Base-by-base conservation (phyloP, 2,113 vertebrate species). In the Promerops cafer region DNA sequence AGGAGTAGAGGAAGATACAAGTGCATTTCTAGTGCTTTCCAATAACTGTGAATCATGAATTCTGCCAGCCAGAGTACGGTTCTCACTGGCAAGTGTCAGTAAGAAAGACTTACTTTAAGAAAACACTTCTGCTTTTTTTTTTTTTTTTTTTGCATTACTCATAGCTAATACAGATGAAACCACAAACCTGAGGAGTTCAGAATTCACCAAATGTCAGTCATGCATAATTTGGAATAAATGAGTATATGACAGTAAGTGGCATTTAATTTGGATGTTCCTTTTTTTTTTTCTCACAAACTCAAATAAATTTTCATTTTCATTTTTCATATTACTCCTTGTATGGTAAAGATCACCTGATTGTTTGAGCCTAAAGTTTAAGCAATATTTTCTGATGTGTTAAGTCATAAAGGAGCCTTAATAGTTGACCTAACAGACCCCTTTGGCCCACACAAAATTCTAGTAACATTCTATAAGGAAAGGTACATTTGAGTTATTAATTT, bases 271-370 rank as follows among this genome's bases (percentile, higher is more conserved):
- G 69, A 39, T 54, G 82, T 95, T 91, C 59, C 28, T 97, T 97
- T 97, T 96, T 93, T 56, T 97, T 97, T 94, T 95, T 95, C 89
- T 96, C 8, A 11, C 52, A 90, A 87, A 66, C 40, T 31, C 79
- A 91, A 97, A 94, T 78, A 53, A 61, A 82, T 93, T 88, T 97
- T 75, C 14, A 50, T 94, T 96, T 95, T 88, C 45, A 37, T 56
- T 90, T 89, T 90, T 81, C 3, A 1, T 81, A 49, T 21, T 52
- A 26, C 24, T 71, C 13, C 30, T 53, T 33, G 35, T 28, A 16
- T 80, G 52, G 27, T 65, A 72, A 90, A 59, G 39, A 44, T 59
- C 50, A 42, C 15, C 20, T 39, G 90, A 88, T 13, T 63, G 17
- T 37, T 53, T 75, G 64, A 91, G 28, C 24, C 63, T 47, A 31